Base-by-base conservation (phyloP, 2,113 vertebrate genomes). In the Oenanthe melanoleuca region DNA sequence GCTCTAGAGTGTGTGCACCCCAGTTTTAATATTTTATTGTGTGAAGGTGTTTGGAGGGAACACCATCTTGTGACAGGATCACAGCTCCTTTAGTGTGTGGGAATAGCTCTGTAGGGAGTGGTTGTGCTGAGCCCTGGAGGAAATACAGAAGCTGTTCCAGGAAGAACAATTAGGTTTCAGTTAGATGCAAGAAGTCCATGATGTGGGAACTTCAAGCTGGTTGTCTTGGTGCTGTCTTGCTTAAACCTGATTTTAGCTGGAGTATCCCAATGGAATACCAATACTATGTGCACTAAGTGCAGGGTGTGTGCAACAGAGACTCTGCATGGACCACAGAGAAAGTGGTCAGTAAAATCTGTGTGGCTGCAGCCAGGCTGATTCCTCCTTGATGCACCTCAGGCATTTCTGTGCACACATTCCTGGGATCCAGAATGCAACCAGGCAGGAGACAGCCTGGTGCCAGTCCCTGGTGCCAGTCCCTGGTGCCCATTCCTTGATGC, bases 321-420 rank as follows among this genome's bases (percentile, higher is more conserved):
- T 53, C 12, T 57, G 9, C 21, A 19, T 17, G 37, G 50, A 9
- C 12, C 33, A 2, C 19, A 42, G 45, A 86, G 63, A 34, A 55
- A 37, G 37, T 18, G 11, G 3, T n/a, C 6, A 3, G 3, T 49
- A 4, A 44, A 25, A 2, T 45, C 20, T 28, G 2, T 14, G 6
- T 63, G 34, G 14, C 20, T 66, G 5, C 19, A 56, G 12, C 38
- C 6, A 7, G 53, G 18, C 29, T 59, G 77, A 12, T 42, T 75
- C 6, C 25, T 42, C 23, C 55, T 84, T 1, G 2, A 2, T 42
- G 47, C 16, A 37, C 29, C 52, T 78, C 56, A 64, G 52, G 11
- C 10, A 16, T 25, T 37, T 45, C 25, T 42, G 40, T 37, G 49
- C 21, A 8, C 28, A 6, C 6, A 2, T 70, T 65, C 7, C 31